Conservation (phyloP, 2,888 invertebrate genomes). For the Trissolcus japonicus region DNA sequence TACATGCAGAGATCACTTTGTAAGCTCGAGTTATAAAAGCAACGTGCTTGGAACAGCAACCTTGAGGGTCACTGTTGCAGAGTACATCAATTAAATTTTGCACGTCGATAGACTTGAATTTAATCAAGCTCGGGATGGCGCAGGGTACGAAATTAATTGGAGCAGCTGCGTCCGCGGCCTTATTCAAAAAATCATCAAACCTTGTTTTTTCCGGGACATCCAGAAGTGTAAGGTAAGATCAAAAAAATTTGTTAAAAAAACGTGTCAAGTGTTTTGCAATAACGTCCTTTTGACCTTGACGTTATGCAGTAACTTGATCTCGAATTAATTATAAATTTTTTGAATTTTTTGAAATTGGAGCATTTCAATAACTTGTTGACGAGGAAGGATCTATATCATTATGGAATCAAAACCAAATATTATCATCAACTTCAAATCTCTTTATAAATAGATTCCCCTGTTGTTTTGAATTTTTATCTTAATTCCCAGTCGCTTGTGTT, state of each 20-base stretch:
- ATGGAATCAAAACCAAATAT: no score
- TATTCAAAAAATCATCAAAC: constrained; percentile 62
- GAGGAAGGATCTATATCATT: neutral
- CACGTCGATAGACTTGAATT: no score
- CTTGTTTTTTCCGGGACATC: constrained; percentile 45
- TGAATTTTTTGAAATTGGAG: neutral
- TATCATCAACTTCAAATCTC: no score
- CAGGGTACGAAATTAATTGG: constrained; percentile 62
- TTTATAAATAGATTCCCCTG: no score
- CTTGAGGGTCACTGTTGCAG: no score
- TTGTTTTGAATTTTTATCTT: no score
- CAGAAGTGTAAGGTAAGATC: constrained; percentile 61
- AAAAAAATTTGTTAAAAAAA: neutral
- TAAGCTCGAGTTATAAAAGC: no score
- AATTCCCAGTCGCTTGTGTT: no score
- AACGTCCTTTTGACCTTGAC: constrained; percentile 35
- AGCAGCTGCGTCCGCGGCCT: constrained; percentile 43
- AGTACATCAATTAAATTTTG: no score
- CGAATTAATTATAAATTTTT: no score
- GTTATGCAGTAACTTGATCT: neutral
- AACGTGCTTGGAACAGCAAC: no score
- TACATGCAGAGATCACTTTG: no score
- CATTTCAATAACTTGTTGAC: neutral
- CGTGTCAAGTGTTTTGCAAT: neutral
- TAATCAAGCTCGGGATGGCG: constrained; percentile 57